Base-by-base conservation (phyloP, 2,888 invertebrate species). In the Mesoligia furuncula region DNA sequence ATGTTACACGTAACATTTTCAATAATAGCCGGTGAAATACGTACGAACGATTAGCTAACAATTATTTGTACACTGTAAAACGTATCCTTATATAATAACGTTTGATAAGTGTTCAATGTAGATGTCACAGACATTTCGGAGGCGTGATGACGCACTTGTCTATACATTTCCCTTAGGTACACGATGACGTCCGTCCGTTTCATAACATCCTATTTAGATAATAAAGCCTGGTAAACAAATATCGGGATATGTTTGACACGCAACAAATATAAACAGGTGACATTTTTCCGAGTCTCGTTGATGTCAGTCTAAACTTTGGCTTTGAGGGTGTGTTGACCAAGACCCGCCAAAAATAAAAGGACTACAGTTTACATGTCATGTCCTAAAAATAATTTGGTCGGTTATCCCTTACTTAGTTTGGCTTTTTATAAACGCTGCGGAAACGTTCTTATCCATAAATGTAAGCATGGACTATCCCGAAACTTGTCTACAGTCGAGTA, bases 131-230 rank as follows among this genome's bases (percentile, higher is more conserved):
- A 45, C 86, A 90, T 87, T 92, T 90, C 83, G 90, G 89, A 90
- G 92, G 91, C 89, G 90, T 84, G 83, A 88, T 95, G 95, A 95
- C 95, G 95, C 93, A 94, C 87, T 92, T 88, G 75, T 84, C 83
- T 86, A 81, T 80, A 85, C 86, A 87, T 91, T 92, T 92, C 90
- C 90, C 88, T 90, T 89, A n/a, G n/a, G n/a, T n/a, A 87, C 87
- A 84, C 87, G 86, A 91, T 94, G 94, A 94, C 95, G 94, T 93
- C 90, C 87, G 87, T 82, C 80, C 81, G 90, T 93, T 93, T 92
- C 92, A 90, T 94, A 94, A 95, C 91, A 91, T 91, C 90, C 90
- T 90, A 93, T 93, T 93, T 92, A 93, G 93, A 94, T 94, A 94
- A 93, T 92, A 93, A 85, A 90, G 85, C 77, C 86, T 88, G 93